Evolutionary conservation across 2,797 vertebrate genomes (phyloP), one percentile per base, ranked within the genome.

Genomic region (Taeniopygia guttata): DNA sequence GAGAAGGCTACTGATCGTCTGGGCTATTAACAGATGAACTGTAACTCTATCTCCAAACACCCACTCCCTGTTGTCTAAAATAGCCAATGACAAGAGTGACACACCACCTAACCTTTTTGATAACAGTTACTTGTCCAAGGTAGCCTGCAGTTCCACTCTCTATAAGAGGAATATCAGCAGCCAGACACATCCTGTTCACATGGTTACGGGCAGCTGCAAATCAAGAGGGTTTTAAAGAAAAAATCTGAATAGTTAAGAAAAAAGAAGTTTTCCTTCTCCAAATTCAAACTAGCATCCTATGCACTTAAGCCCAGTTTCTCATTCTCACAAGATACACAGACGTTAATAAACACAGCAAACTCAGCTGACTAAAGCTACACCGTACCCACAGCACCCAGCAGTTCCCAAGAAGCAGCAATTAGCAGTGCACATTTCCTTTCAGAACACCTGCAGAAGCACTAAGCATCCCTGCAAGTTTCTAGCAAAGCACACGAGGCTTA

Each of bases 91-190:
- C 82, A 84, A 48, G 79, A 76, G 56, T 55, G 73, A 64, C 17
- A 63, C 14, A 52, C 17, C 42, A 27, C 16, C 93, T 94, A 96
- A 99, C 99, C 99, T 99, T 99, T 97, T 99, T 99, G 96, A 99
- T 99, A 91, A 99, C 99, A 1, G 99, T 99, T 83, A 99, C 99
- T 97, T 99, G 99, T 66, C 99, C 99, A 89, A 99, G 98, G 97
- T 99, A 99, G 55, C 99, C 99, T 29, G 99, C 99, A 7, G 99
- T 99, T 81, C 99, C 99, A 25, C 99, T 99, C 97, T 99, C 99
- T 92, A 99, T 99, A 77, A 99, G 98, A 94, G 99, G 99, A 83
- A 99, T 98, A 78, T 99, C 99, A 56, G 99, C 99, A 42, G 99
- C 99, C 97, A 99, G 97, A 90, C 99, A 99, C 99, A 99, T 99